These are phyloP conservation scores for Spodoptera picta DNA, from an alignment of 2,888 invertebrate species.

Conservation along the genomic window DNA sequence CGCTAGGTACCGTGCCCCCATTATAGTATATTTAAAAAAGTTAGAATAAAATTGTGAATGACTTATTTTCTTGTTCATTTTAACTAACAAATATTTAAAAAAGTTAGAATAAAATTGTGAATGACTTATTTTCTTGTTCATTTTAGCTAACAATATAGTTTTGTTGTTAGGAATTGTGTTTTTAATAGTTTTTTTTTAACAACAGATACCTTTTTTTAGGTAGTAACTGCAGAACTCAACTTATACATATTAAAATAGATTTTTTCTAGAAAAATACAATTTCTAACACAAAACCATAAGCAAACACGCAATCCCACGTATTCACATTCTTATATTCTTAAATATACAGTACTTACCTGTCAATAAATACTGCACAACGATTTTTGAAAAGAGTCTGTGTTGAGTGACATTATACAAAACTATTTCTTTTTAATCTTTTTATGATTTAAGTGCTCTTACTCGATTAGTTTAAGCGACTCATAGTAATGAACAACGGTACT, in stretches of 20 bases:
- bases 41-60: neutral
- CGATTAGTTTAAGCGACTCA: too few relatives aligned
- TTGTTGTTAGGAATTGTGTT: constrained; percentile 33
- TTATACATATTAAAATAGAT: too few relatives aligned
- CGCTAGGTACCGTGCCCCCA: constrained; percentile 7
- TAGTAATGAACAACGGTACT: too few relatives aligned
- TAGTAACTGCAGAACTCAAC: too few relatives aligned
- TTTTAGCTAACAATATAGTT: constrained; percentile 3
- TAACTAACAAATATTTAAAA: neutral
- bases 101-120: neutral
- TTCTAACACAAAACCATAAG: constrained; percentile 21
- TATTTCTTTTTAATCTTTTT: too few relatives aligned
- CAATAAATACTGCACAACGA: too few relatives aligned
- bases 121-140: constrained; percentile 18
- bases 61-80: constrained; percentile 23
- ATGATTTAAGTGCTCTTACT: too few relatives aligned
- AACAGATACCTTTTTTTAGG: neutral
- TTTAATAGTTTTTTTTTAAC: constrained; percentile 12
- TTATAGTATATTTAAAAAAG: neutral
- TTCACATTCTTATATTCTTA: constrained; percentile 3
- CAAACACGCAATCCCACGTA: constrained; percentile 29
- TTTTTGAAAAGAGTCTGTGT: too few relatives aligned
- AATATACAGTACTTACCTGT: neutral
- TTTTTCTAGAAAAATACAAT: constrained; percentile 12
- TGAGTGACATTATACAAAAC: too few relatives aligned